phyloP scores from a whole-genome alignment of 2,888 invertebrate genomes.

The Synergus itoensis region DNA sequence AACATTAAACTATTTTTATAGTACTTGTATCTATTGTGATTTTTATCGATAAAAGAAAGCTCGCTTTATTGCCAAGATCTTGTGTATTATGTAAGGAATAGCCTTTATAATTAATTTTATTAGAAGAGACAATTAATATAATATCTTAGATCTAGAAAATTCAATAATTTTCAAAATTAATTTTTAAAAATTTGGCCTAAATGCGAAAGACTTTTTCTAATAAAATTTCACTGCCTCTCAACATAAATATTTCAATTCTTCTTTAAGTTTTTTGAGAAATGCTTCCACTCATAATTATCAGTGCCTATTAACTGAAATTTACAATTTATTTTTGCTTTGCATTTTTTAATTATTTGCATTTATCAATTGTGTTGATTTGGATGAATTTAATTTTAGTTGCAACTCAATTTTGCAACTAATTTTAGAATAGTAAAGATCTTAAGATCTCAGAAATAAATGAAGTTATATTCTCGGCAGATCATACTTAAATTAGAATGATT shows the following conservation, averaged over 20 bases:
- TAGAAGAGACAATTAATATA: neutral
- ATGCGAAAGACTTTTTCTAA: neutral
- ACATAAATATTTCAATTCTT: neutral
- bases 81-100: neutral
- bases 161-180: neutral
- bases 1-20: slow-evolving; percentile 8
- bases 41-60: slow-evolving; percentile 2
- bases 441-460: neutral
- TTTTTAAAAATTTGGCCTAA: neutral
- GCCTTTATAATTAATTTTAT: neutral
- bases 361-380: neutral
- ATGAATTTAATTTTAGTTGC: neutral
- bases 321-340: neutral
- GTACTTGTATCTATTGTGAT: slow-evolving; percentile 14
- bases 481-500: neutral
- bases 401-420: neutral
- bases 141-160: neutral
- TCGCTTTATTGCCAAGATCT: neutral
- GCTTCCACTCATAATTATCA: neutral
- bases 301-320: neutral
- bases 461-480: neutral
- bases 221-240: slow-evolving; percentile 11
- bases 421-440: neutral
- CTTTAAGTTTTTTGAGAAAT: neutral
- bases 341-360: neutral